These are phyloP conservation scores for Nyctibius grandis DNA, from an alignment of 2,797 vertebrate species.

Conservation along the genomic window DNA sequence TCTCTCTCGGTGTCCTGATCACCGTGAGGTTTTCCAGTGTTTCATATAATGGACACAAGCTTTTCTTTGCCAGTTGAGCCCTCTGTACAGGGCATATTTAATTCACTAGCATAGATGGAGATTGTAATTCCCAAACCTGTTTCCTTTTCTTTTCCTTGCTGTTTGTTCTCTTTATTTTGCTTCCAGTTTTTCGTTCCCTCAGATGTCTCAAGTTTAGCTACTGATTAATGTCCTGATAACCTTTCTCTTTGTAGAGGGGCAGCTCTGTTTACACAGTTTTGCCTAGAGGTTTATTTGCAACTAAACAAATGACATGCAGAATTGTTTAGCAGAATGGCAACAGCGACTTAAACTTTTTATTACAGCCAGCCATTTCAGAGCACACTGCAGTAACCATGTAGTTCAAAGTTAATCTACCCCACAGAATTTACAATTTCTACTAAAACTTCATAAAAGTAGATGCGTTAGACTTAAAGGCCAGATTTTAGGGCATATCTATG, in stretches of 20 bases:
- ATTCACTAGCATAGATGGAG: background rate
- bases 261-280: background rate
- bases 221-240: background rate
- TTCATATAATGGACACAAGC: background rate
- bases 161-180: background rate
- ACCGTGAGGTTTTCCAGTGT: background rate
- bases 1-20: background rate
- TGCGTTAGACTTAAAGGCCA: background rate
- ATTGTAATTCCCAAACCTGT: background rate
- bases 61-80: background rate
- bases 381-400: background rate
- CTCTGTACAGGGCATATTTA: background rate
- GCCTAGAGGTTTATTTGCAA: conserved; percentile 10
- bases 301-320: conserved; percentile 28
- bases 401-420: conserved; percentile 9
- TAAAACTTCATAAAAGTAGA: background rate
- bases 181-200: background rate
- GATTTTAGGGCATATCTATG: background rate
- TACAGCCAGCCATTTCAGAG: background rate
- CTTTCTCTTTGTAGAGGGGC: background rate
- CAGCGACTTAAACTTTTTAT: background rate
- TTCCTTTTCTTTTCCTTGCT: background rate
- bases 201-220: background rate
- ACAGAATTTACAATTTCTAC: background rate
- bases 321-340: background rate